Base-by-base conservation (phyloP, 2,113 vertebrate genomes). In the Lipophrys pholis region DNA sequence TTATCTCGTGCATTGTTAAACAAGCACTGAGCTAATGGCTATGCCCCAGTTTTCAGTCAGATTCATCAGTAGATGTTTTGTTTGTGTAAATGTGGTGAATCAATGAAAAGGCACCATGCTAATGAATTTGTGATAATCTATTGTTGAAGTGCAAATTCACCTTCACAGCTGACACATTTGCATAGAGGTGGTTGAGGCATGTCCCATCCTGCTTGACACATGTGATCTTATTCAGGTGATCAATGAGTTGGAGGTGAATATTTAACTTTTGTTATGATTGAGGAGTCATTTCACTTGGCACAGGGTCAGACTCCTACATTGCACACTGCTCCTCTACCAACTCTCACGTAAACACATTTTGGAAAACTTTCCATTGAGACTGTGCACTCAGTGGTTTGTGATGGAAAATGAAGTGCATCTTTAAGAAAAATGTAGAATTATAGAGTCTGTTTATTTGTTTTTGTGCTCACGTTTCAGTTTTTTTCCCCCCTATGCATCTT, bases 71-170 rank as follows among this genome's bases (percentile, higher is more conserved):
- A 55, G 48, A 17, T 69, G 21, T 41, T 57, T 35, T 59, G 73
- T 16, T 57, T 10, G 84, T 88, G 87, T 35, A 78, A 77, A 90
- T 81, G 35, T n/a, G 52, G 78, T 14, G 60, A 50, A 8, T 55
- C 57, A 0, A 36, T 9, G 21, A 36, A 41, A 55, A 50, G 40
- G 56, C 45, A 56, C 21, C 15, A 53, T 45, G 11, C 21, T 6
- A n/a, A 57, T 80, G 58, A 41, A 73, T 36, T 41, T 53, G 46
- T 70, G 67, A 83, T 60, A 51, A 59, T 4, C 59, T 0, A 4
- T 65, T 72, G 73, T 86, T 91, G 16, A 86, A 11, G 35, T 81
- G 76, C 69, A 82, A 71, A 87, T 88, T 45, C 45, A 40, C 36
- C 42, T 76, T 61, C 50, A 41, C 41, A 61, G 30, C 6, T 38